Conservation (phyloP, 2,113 vertebrate genomes). For the Salvelinus sp. region DNA sequence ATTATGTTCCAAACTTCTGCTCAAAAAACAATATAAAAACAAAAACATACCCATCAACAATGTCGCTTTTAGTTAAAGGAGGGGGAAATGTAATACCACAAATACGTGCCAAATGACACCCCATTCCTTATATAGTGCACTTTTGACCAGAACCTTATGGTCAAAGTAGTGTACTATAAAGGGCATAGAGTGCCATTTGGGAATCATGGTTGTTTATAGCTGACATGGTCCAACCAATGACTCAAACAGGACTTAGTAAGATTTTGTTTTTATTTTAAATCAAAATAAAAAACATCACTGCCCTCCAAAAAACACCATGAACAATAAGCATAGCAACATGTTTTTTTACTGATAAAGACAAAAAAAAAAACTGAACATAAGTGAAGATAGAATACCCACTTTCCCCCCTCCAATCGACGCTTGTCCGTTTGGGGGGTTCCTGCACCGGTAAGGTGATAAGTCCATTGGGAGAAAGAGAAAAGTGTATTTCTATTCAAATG, state of each 20-base stretch:
- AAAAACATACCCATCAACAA: constrained; percentile 54
- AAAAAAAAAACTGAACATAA: constrained; percentile 41
- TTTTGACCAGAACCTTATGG: too few relatives aligned
- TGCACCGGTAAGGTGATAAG: neutral
- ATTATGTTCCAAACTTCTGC: constrained; percentile 54
- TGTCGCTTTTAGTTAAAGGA: constrained; percentile 38
- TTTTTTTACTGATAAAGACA: constrained; percentile 62
- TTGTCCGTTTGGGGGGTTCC: too few relatives aligned
- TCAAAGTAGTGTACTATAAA: too few relatives aligned
- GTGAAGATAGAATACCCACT: neutral
- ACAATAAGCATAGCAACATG: constrained; percentile 66
- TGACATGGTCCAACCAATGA: constrained; percentile 50
- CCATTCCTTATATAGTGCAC: too few relatives aligned
- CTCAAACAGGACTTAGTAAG: constrained; percentile 12
- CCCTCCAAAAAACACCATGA: constrained; percentile 54
- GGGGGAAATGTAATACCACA: constrained; percentile 9
- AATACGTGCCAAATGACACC: neutral
- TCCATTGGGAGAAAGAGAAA: neutral
- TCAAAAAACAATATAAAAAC: constrained; percentile 25
- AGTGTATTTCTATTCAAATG: neutral
- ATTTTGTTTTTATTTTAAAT: constrained; percentile 42
- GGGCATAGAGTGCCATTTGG: too few relatives aligned
- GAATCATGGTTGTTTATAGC: constrained; percentile 25
- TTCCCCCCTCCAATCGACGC: neutral
- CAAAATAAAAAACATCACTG: constrained; percentile 44